Evolutionary conservation across 2,888 invertebrate species (phyloP).

Genomic region (Auanema sp.): DNA sequence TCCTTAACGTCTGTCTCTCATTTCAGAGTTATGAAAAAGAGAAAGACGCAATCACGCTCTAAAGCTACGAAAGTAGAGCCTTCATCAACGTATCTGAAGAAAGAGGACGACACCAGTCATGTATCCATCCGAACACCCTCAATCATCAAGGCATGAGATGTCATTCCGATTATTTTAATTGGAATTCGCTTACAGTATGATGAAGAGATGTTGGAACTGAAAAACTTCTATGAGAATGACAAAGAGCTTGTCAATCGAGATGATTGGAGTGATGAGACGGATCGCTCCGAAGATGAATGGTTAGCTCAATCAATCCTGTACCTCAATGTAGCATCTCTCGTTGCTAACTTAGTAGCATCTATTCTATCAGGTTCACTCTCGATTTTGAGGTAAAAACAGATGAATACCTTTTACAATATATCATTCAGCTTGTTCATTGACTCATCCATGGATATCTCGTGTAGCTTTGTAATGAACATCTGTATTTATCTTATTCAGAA

Average conservation of each 20-base stretch:
- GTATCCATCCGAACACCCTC: too few relatives aligned
- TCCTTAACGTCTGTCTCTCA: too few relatives aligned
- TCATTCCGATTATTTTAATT: too few relatives aligned
- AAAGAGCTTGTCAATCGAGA: conserved; percentile 23
- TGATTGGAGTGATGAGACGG: neutral
- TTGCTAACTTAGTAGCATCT: conserved; percentile 64
- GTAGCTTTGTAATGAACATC: conserved; percentile 65
- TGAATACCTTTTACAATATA: neutral
- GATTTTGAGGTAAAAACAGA: conserved; percentile 65
- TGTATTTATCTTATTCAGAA: conserved; percentile 50
- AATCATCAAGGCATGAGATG: too few relatives aligned
- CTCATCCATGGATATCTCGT: conserved; percentile 67
- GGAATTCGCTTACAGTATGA: conserved; percentile 38
- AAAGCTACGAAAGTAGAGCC: too few relatives aligned
- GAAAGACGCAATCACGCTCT: too few relatives aligned
- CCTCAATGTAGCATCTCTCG: conserved; percentile 54
- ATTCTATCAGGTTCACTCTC: conserved; percentile 67
- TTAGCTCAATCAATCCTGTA: conserved; percentile 48
- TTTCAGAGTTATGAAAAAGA: too few relatives aligned
- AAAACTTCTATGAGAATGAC: conserved; percentile 39
- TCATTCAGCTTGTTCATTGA: conserved; percentile 67
- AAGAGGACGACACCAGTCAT: too few relatives aligned
- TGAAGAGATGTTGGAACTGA: conserved; percentile 28
- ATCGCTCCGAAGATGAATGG: conserved; percentile 29
- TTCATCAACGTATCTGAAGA: too few relatives aligned